These are phyloP conservation scores for Paramacrobiotus metropolitanus DNA, from an alignment of 1,140 invertebrate genomes.

Conservation along the genomic window DNA sequence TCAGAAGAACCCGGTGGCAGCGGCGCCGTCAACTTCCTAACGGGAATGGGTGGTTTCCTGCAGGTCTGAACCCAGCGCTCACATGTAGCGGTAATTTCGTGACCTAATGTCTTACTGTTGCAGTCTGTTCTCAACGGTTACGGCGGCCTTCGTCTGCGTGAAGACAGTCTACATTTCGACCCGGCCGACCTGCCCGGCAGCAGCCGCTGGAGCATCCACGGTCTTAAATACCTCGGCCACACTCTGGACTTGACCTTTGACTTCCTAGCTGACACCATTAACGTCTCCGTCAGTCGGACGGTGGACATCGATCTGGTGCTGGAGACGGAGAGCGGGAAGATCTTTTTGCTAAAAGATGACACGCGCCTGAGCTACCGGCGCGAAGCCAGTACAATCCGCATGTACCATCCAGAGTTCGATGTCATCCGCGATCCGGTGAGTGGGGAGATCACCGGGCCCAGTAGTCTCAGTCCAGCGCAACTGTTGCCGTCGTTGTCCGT, in stretches of 20 bases:
- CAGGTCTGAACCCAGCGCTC: slow-evolving; percentile 17
- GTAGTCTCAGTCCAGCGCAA: too few relatives aligned
- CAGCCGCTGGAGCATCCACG: slow-evolving; percentile 16
- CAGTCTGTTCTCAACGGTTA: slow-evolving; percentile 26
- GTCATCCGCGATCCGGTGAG: too few relatives aligned
- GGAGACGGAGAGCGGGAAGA: neutral
- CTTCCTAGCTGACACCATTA: neutral
- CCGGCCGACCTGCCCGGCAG: slow-evolving; percentile 17
- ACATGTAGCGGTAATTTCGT: neutral
- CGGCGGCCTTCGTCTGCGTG: slow-evolving; percentile 20
- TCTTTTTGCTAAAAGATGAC: too few relatives aligned
- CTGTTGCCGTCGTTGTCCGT: too few relatives aligned
- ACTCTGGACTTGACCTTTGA: neutral
- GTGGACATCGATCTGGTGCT: neutral
- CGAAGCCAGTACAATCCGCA: too few relatives aligned
- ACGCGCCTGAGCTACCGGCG: too few relatives aligned
- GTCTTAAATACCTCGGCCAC: slow-evolving; percentile 7
- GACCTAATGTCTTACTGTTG: slow-evolving; percentile 19
- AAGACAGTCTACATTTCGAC: slow-evolving; percentile 18
- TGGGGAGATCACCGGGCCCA: too few relatives aligned
- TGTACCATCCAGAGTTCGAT: too few relatives aligned
- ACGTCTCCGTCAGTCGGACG: neutral
- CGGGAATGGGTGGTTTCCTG: slow-evolving; percentile 19
- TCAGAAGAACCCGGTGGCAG: neutral
- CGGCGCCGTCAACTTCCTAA: neutral